These are phyloP conservation scores for Cossypha heuglini DNA, from an alignment of 2,797 vertebrate genomes.

Conservation along the genomic window DNA sequence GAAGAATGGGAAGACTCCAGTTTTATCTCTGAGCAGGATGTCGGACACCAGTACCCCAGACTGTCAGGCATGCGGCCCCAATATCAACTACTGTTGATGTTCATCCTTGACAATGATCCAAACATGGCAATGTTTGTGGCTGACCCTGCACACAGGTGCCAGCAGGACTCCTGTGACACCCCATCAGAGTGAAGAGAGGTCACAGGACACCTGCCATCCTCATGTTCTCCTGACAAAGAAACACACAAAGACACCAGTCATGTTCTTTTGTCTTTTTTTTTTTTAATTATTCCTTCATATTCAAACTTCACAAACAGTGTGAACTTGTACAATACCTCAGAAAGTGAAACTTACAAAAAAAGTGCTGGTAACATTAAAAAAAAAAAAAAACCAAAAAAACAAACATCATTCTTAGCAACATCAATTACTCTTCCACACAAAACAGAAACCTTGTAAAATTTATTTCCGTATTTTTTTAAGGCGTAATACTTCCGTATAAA, in stretches of 20 bases:
- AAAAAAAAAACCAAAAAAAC: conserved; percentile 83
- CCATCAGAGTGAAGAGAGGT: not conserved
- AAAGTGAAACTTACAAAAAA: conserved; percentile 99
- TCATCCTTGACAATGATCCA: not conserved
- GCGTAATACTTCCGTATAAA: conserved; percentile 99
- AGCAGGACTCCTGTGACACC: rapidly evolving
- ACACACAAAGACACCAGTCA: conserved; percentile 18
- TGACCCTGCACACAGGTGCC: not conserved
- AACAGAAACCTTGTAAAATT: conserved; percentile 91
- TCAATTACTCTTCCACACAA: conserved; percentile 99
- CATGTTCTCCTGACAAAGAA: not conserved
- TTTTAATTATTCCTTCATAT: conserved; percentile 99
- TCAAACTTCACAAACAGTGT: conserved; percentile 99
- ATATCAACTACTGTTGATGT: rapidly evolving
- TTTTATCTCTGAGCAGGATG: not conserved
- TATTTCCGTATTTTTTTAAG: conserved; percentile 99
- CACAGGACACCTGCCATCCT: not conserved
- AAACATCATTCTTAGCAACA: conserved; percentile 99
- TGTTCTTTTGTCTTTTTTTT: conserved; percentile 70
- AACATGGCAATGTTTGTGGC: rapidly evolving
- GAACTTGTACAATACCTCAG: conserved; percentile 99
- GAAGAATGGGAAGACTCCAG: not conserved
- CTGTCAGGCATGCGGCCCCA: not conserved
- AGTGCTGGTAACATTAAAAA: conserved; percentile 99
- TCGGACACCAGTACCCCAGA: not conserved